These are phyloP conservation scores for Lasioglossum calceatum DNA, from an alignment of 2,888 invertebrate genomes.

Conservation along the genomic window DNA sequence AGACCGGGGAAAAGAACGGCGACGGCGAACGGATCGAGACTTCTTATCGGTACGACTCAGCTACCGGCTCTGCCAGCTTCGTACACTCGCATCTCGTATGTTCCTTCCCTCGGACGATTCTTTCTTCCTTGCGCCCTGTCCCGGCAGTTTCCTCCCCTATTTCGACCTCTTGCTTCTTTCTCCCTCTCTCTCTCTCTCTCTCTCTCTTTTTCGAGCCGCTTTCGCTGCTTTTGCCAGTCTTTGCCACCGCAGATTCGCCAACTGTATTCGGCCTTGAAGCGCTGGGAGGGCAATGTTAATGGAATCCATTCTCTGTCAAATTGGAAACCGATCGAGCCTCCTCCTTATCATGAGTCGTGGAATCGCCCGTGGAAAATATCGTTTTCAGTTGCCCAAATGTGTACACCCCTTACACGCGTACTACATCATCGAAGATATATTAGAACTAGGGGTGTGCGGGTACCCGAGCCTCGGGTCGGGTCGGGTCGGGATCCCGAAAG, in stretches of 20 bases:
- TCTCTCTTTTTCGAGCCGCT: slow-evolving; percentile 38
- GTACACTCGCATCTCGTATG: slow-evolving; percentile 65
- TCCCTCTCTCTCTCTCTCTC: slow-evolving; percentile 1
- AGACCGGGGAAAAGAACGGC: slow-evolving; percentile 37
- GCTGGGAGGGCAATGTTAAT: slow-evolving; percentile 75
- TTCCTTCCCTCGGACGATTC: slow-evolving; percentile 50
- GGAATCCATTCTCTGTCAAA: slow-evolving; percentile 80
- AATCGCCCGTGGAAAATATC: background rate
- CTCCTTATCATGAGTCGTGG: slow-evolving; percentile 50
- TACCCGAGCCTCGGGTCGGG: too few species aligned
- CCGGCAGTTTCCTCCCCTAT: background rate
- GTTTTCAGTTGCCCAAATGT: too few species aligned
- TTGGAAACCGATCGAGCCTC: slow-evolving; percentile 78
- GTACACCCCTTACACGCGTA: too few species aligned
- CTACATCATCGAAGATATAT: too few species aligned
- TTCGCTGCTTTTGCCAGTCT: slow-evolving; percentile 36
- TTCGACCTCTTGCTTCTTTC: slow-evolving; percentile 23
- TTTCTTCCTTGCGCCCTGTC: background rate
- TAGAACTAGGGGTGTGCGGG: too few species aligned
- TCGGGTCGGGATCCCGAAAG: too few species aligned
- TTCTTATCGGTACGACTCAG: slow-evolving; percentile 80
- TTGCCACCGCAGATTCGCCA: slow-evolving; percentile 32
- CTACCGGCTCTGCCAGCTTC: slow-evolving; percentile 72
- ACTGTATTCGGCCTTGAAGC: slow-evolving; percentile 51
- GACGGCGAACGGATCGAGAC: slow-evolving; percentile 74